Base-by-base conservation (phyloP, 2,888 invertebrate genomes). In the Rutpela maculata region DNA sequence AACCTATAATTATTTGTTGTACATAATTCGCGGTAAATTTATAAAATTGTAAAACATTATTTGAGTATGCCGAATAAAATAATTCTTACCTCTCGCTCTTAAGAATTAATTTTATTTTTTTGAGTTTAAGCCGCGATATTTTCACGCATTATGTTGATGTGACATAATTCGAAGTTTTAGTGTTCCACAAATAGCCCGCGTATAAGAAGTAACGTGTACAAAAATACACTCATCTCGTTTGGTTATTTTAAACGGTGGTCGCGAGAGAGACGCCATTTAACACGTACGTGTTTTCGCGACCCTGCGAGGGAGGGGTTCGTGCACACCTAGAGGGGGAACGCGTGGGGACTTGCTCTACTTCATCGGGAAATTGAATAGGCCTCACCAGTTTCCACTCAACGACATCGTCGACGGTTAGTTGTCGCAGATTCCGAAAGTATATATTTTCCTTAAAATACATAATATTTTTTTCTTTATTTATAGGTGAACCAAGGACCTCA, bases 401-500 rank as follows among this genome's bases (percentile, higher is more conserved):
- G 43, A 22, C 70, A 74, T 26, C 65, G 56, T 15, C 68, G 78
- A 66, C 81, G 82, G 83, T 83, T 75, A 81, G 82, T 81, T 65
- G 26, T 19, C 18, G 7, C 31, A 12, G 15, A 22, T 60, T 10
- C 60, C 55, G 10, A 59, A 62, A 70, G 35, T 22, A 62, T 19
- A 63, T 67, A 63, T 69, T 66, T 68, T 5, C 3, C 22, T 15
- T 11, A 12, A 18, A 50, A 74, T 71, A 15, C 15, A 22, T 17
- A 71, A 26, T 55, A n/a, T 31, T 18, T 35, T 65, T 18, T 68
- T 19, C 62, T 75, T 75, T 76, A 74, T 77, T 89, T 89, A 31
- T 90, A 94, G 94, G 92, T 94, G 82, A 93, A 92, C 88, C 92
- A 92, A 86, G 91, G 92, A 81, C 93, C 92, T 84, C 93, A 93